Conservation (phyloP, 2,797 vertebrate genomes). For the Rhynchotus rufescens region DNA sequence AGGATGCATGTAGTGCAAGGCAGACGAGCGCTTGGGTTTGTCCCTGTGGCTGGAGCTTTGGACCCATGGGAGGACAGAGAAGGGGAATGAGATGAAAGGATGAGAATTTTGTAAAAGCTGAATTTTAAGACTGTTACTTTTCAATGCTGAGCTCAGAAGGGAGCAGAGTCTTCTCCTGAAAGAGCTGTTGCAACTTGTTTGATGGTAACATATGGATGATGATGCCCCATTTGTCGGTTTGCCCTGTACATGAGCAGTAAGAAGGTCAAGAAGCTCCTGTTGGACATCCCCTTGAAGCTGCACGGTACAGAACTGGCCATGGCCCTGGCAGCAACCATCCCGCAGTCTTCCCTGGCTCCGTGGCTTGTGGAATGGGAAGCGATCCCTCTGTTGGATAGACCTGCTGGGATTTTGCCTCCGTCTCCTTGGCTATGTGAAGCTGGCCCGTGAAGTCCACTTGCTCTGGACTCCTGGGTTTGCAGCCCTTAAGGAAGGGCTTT, state of each 20-base stretch:
- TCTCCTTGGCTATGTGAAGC: too few relatives aligned
- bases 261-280: neutral
- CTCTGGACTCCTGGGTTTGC: too few relatives aligned
- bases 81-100: neutral
- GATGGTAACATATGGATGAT: neutral
- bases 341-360: neutral
- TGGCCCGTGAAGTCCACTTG: too few relatives aligned
- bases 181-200: too few relatives aligned
- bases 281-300: neutral
- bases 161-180: too few relatives aligned
- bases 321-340: fast-evolving
- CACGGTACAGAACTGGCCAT: fast-evolving
- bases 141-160: neutral
- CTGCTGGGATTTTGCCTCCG: too few relatives aligned
- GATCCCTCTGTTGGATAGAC: too few relatives aligned
- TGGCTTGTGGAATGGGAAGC: neutral
- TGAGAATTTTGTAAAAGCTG: neutral
- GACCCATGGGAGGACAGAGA: fast-evolving
- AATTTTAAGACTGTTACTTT: neutral
- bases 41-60: neutral
- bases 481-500: too few relatives aligned
- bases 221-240: neutral
- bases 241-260: fast-evolving
- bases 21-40: constrained; percentile 24
- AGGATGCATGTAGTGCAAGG: neutral